phyloP scores from a whole-genome alignment of 2,888 invertebrate species.

The Macrostomum cliftonense region DNA sequence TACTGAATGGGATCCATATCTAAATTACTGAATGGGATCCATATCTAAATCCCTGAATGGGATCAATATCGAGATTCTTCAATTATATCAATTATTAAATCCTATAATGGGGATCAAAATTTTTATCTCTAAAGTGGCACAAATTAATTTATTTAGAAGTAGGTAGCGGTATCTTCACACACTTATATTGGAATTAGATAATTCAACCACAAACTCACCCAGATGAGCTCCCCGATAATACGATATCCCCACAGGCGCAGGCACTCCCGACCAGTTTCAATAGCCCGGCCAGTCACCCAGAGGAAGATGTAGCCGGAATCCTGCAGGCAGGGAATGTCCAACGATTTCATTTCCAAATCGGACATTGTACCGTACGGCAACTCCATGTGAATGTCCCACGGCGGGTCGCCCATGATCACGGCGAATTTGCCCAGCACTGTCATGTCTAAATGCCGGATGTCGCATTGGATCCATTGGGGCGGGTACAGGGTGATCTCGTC shows the following conservation, averaged over 20 bases:
- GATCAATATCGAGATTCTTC: no score
- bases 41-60: no score
- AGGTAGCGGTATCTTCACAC: no score
- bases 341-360: constrained; percentile 87
- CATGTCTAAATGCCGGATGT: constrained; percentile 73
- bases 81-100: no score
- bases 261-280: constrained; percentile 87
- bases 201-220: no score
- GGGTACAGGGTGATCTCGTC: constrained; percentile 26
- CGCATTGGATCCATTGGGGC: constrained; percentile 84
- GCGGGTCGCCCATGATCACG: constrained; percentile 84
- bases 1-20: no score
- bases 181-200: no score
- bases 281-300: constrained; percentile 89
- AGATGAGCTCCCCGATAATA: constrained; percentile 83
- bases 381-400: constrained; percentile 99
- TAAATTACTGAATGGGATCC: no score
- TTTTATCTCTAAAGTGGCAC: no score
- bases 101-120: no score
- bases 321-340: constrained; percentile 78
- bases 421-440: constrained; percentile 81
- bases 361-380: constrained; percentile 94
- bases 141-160: no score
- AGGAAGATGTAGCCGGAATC: constrained; percentile 87
- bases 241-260: constrained; percentile 83